These are phyloP conservation scores for Myotis myotis DNA, from an alignment of 2,797 vertebrate species.

Conservation along the genomic window DNA sequence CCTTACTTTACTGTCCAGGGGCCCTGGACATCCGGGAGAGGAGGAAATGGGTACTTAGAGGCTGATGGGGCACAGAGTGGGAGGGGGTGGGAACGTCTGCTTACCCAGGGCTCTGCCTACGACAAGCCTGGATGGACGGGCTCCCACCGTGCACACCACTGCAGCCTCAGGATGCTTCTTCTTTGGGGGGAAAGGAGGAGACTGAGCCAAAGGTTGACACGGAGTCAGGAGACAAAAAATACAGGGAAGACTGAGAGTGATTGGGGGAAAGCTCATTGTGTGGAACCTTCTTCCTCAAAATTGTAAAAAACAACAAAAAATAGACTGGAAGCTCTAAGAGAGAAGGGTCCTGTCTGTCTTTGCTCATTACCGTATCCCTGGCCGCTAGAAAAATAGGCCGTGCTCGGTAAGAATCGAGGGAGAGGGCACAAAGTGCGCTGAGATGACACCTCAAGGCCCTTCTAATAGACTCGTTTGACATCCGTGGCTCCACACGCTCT, in stretches of 20 bases:
- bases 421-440: background rate
- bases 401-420: background rate
- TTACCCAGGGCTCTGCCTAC: background rate
- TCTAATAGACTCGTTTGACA: background rate
- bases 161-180: background rate
- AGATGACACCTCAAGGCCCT: background rate
- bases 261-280: background rate
- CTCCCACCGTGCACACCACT: background rate
- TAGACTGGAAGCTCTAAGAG: background rate
- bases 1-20: background rate
- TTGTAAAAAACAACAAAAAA: slow-evolving; percentile 20
- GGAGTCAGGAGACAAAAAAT: background rate
- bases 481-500: background rate
- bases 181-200: background rate
- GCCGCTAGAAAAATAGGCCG: background rate
- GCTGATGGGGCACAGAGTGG: background rate
- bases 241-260: background rate
- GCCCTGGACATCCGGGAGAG: background rate
- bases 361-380: background rate
- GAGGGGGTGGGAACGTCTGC: background rate
- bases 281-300: background rate
- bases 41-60: background rate
- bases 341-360: background rate
- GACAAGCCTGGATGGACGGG: too few relatives aligned
- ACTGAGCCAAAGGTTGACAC: background rate